Conservation (phyloP, 2,113 vertebrate species). For the Eulacestoma nigropectus region DNA sequence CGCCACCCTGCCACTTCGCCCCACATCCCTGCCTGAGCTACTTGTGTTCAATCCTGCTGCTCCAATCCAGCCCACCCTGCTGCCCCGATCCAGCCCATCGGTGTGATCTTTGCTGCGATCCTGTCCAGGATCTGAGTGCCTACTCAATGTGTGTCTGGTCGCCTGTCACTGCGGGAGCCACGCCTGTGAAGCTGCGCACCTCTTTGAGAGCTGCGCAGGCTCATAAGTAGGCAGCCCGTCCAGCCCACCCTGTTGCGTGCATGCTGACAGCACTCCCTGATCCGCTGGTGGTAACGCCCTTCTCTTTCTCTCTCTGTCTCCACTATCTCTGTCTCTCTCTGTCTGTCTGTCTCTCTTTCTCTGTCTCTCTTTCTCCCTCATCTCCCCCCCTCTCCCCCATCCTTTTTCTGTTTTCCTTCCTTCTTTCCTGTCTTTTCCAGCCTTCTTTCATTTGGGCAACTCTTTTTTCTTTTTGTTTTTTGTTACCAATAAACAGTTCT, state of each 20-base stretch:
- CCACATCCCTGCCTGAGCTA: background rate
- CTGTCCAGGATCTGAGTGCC: background rate
- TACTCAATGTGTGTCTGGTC: too few species aligned
- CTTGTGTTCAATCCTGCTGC: background rate
- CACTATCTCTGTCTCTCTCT: too few species aligned
- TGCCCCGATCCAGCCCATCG: rapidly evolving
- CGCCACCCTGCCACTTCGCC: background rate
- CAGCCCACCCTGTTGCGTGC: background rate
- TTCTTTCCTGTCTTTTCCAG: background rate
- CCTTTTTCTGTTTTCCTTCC: background rate
- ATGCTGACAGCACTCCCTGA: too few species aligned
- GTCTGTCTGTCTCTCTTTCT: too few species aligned
- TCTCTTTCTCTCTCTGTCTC: background rate
- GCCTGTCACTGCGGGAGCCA: rapidly evolving
- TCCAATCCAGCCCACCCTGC: background rate
- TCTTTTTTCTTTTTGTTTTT: too few species aligned
- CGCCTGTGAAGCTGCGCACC: background rate
- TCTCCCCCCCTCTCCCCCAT: background rate
- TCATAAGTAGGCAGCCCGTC: background rate
- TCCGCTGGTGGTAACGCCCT: background rate
- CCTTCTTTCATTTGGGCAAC: background rate
- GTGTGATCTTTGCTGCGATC: background rate
- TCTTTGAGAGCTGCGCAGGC: background rate
- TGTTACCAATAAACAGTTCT: background rate
- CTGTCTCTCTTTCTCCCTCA: background rate